Evolutionary conservation across 2,797 vertebrate genomes (phyloP), one percentile per base, ranked within the genome.

Genomic region (Sphaeramia orbicularis): DNA sequence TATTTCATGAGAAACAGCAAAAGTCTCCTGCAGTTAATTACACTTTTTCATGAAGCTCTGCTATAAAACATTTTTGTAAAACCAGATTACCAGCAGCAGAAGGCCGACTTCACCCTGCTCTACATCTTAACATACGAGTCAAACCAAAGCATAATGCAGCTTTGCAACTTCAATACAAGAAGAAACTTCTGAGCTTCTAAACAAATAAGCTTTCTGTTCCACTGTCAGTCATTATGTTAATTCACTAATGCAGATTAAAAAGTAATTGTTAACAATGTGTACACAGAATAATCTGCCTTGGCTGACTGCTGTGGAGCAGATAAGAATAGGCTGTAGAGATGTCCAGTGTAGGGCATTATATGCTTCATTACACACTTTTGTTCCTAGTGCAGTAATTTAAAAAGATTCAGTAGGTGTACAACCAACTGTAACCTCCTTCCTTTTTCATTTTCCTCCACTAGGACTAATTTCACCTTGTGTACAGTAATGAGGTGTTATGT

Each of bases 221-320:
- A 89, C 88, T 83, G 90, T 91, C 92, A 93, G 86, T 92, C 88
- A 92, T 90, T 93, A 93, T 94, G 93, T 85, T 92, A 93, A 94
- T 95, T 92, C 60, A 65, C 86, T 88, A 93, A 93, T 91, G 89
- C 91, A 90, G 91, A 94, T 94, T 93, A 93, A 89, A 90, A 93
- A 91, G 89, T 91, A 93, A 92, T 92, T 94, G 91, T 88, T 86
- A 87, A 92, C 90, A 88, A 80, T 89, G 93, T 91, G 89, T 93
- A 91, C 89, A 91, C 89, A 90, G 80, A 86, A 89, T 91, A 92
- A 93, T 94, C 87, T 89, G 86, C 80, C 81, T 89, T 78, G 83
- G 85, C 87, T 83, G 85, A 91, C 88, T 86, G 88, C 87, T 74
- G 87, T 67, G 59, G 59, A 72, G 76, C 60, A 85, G 93, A 94